Evolutionary conservation across 2,888 invertebrate genomes (phyloP).

Genomic region (Cheiracanthium punctorium): DNA sequence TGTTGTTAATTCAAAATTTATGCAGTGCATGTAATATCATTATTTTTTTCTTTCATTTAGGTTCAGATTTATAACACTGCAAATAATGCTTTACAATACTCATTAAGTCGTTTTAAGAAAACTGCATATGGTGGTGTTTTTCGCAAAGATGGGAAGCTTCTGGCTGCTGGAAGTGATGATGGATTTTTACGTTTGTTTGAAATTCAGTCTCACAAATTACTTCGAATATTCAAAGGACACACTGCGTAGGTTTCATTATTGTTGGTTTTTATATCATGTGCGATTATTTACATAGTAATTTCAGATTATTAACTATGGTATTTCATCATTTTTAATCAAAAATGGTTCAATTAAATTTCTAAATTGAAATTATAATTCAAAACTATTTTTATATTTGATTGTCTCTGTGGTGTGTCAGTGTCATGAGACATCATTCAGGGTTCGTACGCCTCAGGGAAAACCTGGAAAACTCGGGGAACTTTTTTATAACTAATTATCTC

Average conservation of each 20-base stretch:
- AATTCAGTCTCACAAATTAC: constrained; percentile 85
- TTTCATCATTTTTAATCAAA: no score
- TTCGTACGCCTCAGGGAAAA: no score
- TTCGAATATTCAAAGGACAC: constrained; percentile 91
- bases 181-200: constrained; percentile 91
- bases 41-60: constrained; percentile 72
- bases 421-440: no score
- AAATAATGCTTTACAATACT: constrained; percentile 87
- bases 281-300: no score
- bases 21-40: neutral
- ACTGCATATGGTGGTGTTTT: constrained; percentile 87
- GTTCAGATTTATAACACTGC: constrained; percentile 88
- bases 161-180: constrained; percentile 94
- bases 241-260: constrained; percentile 76
- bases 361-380: no score
- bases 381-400: no score
- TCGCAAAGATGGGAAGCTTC: constrained; percentile 85
- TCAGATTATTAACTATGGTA: no score
- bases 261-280: neutral
- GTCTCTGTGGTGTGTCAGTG: no score
- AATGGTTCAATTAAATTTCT: no score
- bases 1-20: no score
- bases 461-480: no score
- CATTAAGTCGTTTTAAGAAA: constrained; percentile 87
- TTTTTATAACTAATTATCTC: no score